Percentiles rank a stretch among this genome's conserved stretches.
These are phyloP conservation scores for Ptilodon capucinus DNA, from an alignment of 2,888 invertebrate genomes.

Conservation along the genomic window DNA sequence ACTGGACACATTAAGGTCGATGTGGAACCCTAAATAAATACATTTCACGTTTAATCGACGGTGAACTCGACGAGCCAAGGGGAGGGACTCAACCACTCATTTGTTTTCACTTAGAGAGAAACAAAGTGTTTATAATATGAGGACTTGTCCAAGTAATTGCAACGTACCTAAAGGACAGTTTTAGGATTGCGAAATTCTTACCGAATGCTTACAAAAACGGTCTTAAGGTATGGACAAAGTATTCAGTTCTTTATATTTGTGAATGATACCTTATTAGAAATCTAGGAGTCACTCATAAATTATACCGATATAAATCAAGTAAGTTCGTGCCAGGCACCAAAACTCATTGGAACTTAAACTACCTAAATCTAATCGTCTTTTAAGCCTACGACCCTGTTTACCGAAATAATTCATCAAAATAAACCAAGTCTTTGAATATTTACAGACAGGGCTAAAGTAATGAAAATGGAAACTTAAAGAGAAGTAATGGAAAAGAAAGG, in stretches of 20 bases:
- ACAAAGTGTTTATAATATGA: slow-evolving; percentile 30
- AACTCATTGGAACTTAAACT: not conserved
- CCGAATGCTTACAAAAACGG: no score
- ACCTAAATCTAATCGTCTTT: not conserved
- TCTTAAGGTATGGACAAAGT: no score
- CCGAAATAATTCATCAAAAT: slow-evolving; percentile 1
- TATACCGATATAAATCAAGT: not conserved
- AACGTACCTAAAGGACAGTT: no score
- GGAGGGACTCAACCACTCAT: slow-evolving; percentile 52
- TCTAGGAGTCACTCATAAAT: not conserved
- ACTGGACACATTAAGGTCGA: slow-evolving; percentile 61
- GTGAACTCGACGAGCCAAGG: slow-evolving; percentile 51
- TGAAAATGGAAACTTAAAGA: slow-evolving; percentile 57
- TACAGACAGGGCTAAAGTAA: slow-evolving; percentile 15
- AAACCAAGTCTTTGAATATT: not conserved
- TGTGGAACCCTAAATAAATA: slow-evolving; percentile 72
- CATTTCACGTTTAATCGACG: slow-evolving; percentile 73
- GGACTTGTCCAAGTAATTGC: not conserved
- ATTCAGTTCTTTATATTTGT: no score
- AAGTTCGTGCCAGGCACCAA: not conserved
- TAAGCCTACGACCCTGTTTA: not conserved
- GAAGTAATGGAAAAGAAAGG: slow-evolving; percentile 53
- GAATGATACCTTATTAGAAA: no score
- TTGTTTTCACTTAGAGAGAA: slow-evolving; percentile 46
- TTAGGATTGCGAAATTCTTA: no score